Base-by-base conservation (phyloP, 2,888 invertebrate genomes). In the Saturnia japonica region DNA sequence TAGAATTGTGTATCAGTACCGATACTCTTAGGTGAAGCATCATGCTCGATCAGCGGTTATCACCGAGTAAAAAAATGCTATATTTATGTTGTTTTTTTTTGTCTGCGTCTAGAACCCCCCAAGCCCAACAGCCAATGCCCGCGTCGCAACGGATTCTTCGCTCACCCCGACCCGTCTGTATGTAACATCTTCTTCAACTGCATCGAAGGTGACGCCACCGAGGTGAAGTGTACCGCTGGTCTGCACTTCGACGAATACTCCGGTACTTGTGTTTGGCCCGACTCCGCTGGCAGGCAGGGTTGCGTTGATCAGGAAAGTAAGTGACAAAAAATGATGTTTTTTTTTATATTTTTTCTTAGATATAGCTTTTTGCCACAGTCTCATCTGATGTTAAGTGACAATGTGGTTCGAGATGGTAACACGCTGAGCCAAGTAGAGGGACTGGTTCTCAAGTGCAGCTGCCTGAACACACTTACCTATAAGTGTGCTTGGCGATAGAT, bases 231-330 rank as follows among this genome's bases (percentile, higher is more conserved):
- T 88, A 97, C 98, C n/a, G 95, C 96, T 75, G 98, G 98, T 43
- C 95, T 98, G 60, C 97, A 97, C 91, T 98, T 98, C 89, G 98
- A 98, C 85, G 98, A 98, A 88, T 97, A 96, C 91, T 96, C 96
- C 64, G 98, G 98, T 71, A 97, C 97, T 70, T 98, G 98, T 86
- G 97, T 98, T 70, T 98, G 98, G 98, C 98, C 98, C 6, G 97
- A 96, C 73, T 90, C 96, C 16, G 96, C 97, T 54, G 96, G 96
- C 77, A 96, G 98, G 81, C 95, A 96, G 83, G 97, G 97, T 80
- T 97, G 97, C 89, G 91, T 93, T 76, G 91, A 88, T 45, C 92
- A 91, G 75, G 92, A 94, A 40, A 95, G 95, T 95, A 83, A 94
- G 95, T 91, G 28, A 7, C 19, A 45, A 45, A 14, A 67, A 45